A percentile compares a stretch with the other conserved stretches of the same genome.
Conservation (phyloP, 1,140 invertebrate species). For the Danaus plexippus region DNA sequence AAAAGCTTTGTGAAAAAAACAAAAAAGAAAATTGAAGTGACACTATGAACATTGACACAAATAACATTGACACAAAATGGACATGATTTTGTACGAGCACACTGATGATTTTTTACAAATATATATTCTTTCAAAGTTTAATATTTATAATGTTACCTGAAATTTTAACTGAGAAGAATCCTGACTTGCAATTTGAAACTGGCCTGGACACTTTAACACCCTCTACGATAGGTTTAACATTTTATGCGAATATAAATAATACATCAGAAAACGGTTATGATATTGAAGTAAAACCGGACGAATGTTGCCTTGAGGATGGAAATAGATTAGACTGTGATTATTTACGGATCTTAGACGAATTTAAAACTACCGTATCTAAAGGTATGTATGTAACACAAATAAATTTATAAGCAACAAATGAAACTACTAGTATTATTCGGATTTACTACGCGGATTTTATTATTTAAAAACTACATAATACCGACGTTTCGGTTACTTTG, state of each 20-base stretch:
- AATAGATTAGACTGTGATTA: constrained; percentile 33
- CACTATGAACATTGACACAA: not conserved
- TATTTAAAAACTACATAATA: no score
- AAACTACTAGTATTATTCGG: no score
- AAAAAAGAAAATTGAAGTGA: not conserved
- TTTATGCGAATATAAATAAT: constrained; percentile 41
- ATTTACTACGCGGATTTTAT: no score
- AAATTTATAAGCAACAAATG: no score
- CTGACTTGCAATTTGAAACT: constrained; percentile 23
- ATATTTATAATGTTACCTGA: constrained; percentile 34
- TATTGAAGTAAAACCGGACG: constrained; percentile 35
- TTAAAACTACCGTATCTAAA: constrained; percentile 29
- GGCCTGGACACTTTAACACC: constrained; percentile 25
- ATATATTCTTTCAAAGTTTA: constrained; percentile 22
- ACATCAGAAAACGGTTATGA: constrained; percentile 32
- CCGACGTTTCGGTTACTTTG: no score
- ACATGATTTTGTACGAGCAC: no score
- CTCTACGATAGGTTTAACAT: constrained; percentile 31
- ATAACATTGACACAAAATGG: constrained; percentile 13
- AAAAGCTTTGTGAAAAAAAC: no score
- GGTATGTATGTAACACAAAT: constrained; percentile 25
- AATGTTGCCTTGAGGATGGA: constrained; percentile 38
- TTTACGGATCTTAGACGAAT: constrained; percentile 34
- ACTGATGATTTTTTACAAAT: constrained; percentile 31
- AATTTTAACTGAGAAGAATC: constrained; percentile 15